Evolutionary conservation across 2,113 vertebrate species (phyloP).

Genomic region (Saguinus imperator): DNA sequence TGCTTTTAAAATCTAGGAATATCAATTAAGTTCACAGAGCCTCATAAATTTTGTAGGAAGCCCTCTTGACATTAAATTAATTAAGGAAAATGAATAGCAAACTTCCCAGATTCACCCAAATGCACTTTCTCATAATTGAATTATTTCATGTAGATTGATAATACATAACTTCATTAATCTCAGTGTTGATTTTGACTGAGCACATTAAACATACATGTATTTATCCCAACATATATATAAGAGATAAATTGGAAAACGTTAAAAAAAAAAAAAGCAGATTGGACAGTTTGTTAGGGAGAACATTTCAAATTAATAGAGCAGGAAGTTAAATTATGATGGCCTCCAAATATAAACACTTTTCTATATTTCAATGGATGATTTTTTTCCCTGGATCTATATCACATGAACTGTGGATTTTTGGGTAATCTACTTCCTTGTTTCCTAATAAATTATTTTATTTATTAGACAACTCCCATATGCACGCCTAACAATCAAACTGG

Average conservation of each 20-base stretch:
- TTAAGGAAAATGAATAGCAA: conserved; percentile 45
- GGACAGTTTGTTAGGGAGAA: neutral
- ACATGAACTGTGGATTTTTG: neutral
- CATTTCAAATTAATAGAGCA: conserved; percentile 27
- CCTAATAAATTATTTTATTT: neutral
- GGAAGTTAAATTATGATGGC: conserved; percentile 17
- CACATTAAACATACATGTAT: neutral
- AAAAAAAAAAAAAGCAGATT: conserved; percentile 14
- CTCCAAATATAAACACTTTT: neutral
- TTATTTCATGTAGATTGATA: conserved; percentile 52
- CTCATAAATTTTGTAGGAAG: conserved; percentile 33
- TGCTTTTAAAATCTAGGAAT: conserved; percentile 16
- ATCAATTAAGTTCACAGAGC: neutral
- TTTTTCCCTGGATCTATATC: neutral
- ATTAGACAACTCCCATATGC: neutral
- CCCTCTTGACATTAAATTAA: conserved; percentile 43
- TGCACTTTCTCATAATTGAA: conserved; percentile 11
- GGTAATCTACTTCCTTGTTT: neutral
- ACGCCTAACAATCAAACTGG: neutral
- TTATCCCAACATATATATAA: neutral
- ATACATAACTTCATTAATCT: conserved; percentile 51
- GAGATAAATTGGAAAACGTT: neutral
- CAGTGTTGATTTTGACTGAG: conserved; percentile 19
- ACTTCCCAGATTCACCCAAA: conserved; percentile 17
- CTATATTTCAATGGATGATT: neutral